A percentile compares a stretch with the other conserved stretches of the same genome.
These are phyloP conservation scores for Sinocyclocheilus anshuiensis DNA, from an alignment of 2,113 vertebrate species.

Conservation along the genomic window DNA sequence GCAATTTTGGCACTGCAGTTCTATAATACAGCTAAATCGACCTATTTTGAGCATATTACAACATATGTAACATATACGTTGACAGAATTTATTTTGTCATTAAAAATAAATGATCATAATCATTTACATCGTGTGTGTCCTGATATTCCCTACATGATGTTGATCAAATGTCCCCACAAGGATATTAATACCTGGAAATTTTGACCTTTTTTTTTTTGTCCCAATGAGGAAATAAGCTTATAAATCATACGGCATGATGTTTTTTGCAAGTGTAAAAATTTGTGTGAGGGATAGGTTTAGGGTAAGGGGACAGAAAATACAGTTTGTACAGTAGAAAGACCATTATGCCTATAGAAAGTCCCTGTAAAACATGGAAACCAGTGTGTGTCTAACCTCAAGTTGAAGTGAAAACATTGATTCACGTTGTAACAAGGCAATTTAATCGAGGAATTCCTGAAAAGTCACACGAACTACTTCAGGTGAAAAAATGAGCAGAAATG, in stretches of 20 bases:
- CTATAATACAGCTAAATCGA: background rate
- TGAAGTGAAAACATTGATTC: background rate
- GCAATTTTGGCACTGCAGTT: background rate
- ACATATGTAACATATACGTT: background rate
- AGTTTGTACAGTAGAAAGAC: too few species aligned
- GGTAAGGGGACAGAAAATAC: too few species aligned
- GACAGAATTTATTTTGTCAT: background rate
- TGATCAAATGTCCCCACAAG: too few species aligned
- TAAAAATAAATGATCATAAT: background rate
- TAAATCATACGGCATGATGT: too few species aligned
- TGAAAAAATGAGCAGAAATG: background rate
- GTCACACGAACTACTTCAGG: background rate
- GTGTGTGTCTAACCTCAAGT: background rate
- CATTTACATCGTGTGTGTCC: background rate
- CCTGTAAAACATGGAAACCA: too few species aligned
- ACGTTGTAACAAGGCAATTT: background rate
- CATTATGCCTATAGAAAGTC: too few species aligned
- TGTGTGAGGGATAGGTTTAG: background rate
- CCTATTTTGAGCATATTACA: too few species aligned
- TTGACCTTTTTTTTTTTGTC: too few species aligned
- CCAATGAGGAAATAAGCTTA: too few species aligned
- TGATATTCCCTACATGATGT: too few species aligned
- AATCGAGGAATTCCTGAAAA: background rate
- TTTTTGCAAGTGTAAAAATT: too few species aligned
- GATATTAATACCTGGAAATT: too few species aligned